Conservation (phyloP, 1,140 invertebrate species). For the Pseudobourletiella spinata region DNA sequence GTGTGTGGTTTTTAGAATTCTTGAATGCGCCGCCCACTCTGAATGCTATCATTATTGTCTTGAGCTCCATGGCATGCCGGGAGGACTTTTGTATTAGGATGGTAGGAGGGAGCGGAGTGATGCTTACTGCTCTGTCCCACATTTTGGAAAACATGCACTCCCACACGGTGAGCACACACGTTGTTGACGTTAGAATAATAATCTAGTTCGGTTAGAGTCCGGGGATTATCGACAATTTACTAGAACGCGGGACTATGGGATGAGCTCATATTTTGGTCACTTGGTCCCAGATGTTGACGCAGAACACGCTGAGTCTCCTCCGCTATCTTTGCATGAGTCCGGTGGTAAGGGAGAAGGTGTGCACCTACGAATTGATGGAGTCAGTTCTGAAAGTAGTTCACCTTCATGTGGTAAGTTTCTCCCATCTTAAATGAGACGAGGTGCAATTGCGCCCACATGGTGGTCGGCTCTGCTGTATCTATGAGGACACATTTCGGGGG, state of each 20-base stretch:
- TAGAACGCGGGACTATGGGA: no score
- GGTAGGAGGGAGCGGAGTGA: constrained; percentile 8
- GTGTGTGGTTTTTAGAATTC: no score
- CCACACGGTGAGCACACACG: neutral
- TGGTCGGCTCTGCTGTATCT: no score
- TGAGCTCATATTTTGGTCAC: no score
- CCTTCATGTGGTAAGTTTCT: constrained; percentile 12
- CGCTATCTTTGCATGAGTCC: constrained; percentile 11
- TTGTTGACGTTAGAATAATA: no score
- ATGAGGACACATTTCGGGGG: no score
- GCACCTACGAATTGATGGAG: neutral
- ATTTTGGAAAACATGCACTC: constrained; percentile 3
- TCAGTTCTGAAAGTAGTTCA: constrained; percentile 7
- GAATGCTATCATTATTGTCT: constrained; percentile 20
- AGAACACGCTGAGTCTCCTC: constrained; percentile 16
- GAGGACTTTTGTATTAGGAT: constrained; percentile 23
- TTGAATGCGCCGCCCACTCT: no score
- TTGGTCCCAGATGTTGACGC: constrained; percentile 9
- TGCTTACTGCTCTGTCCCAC: constrained; percentile 8
- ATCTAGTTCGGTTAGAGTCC: no score
- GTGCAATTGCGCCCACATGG: no score
- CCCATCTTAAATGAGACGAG: no score
- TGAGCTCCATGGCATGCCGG: constrained; percentile 19
- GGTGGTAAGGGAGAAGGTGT: constrained; percentile 7
- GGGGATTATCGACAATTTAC: no score